Conservation (phyloP, 2,113 vertebrate species). For the Alethe diademata region DNA sequence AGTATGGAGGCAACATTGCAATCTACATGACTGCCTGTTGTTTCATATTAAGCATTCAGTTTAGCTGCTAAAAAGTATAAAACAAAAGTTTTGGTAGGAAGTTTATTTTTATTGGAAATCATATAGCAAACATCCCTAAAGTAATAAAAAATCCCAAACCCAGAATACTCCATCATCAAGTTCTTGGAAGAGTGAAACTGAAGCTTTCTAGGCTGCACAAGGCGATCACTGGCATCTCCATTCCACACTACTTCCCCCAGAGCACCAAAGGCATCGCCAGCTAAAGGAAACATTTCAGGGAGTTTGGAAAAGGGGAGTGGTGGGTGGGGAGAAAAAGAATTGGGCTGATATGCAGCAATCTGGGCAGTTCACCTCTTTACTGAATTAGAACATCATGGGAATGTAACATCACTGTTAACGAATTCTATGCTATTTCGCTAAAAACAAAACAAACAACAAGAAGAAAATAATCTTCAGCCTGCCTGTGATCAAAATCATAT, state of each 20-base stretch:
- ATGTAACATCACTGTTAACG: neutral
- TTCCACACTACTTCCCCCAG: neutral
- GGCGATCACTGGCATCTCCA: neutral
- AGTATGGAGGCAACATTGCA: neutral
- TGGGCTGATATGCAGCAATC: neutral
- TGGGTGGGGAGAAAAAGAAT: neutral
- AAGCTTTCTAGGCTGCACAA: neutral
- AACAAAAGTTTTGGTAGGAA: constrained; percentile 25
- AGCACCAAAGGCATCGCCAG: neutral
- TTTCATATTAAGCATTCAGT: neutral
- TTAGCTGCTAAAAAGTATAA: constrained; percentile 22
- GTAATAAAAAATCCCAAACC: neutral
- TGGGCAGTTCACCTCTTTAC: neutral
- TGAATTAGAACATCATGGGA: neutral
- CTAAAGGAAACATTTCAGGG: neutral
- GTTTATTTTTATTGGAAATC: constrained; percentile 22
- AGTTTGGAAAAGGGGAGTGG: neutral
- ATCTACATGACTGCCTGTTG: neutral
- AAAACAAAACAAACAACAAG: neutral
- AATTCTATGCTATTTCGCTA: neutral
- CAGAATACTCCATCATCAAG: neutral
- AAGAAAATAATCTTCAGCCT: neutral
- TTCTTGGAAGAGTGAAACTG: neutral
- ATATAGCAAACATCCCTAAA: constrained; percentile 21
- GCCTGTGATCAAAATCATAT: neutral